Evolutionary conservation across 2,888 invertebrate genomes (phyloP), one percentile per base, ranked within the genome.

Genomic region (Cremastobaeus sp.): DNA sequence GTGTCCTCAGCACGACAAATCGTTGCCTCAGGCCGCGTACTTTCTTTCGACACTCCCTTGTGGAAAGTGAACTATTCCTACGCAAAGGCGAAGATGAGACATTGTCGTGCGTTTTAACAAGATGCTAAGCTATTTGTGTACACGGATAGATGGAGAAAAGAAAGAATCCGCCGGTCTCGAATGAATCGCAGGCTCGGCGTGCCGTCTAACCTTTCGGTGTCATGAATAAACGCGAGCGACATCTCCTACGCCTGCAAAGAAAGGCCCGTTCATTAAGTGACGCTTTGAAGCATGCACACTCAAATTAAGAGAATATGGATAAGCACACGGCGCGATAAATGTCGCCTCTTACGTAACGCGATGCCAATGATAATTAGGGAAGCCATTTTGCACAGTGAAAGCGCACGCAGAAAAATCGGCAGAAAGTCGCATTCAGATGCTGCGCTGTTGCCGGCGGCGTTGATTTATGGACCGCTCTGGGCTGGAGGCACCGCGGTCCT

Each of bases 41-140:
- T 74, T 74, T 74, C 74, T 74, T 74, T 74, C 52, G 74, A 59
- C 74, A 74, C 74, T 74, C 74, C 74, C 62, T 74, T 64, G 47
- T 66, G 65, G 62, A 73, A 73, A 73, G 62, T 73, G 62, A 62
- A 55, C 57, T 68, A 45, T 62, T 57, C 68, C 68, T 57, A 45
- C 62, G 68, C 71, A 65, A 41, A 52, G 8, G 3, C 5, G 15
- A 57, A 54, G 43, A 55, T 37, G 34, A 17, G 18, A 64, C 57
- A 39, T 55, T 62, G 57, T 55, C 57, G 20, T 37, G 20, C 41
- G 45, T 52, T 8, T 14, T 4, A 12, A 25, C 8, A 25, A 5
- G 25, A 25, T 25, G 25, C 4, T 25, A 25, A 8, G 25, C 3
- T 32, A 28, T 15, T n/a, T 50, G 5, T 15, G 20, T 50, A 18